Evolutionary conservation across 2,888 invertebrate genomes (phyloP).

Genomic region (Nemotelus pantherinus): DNA sequence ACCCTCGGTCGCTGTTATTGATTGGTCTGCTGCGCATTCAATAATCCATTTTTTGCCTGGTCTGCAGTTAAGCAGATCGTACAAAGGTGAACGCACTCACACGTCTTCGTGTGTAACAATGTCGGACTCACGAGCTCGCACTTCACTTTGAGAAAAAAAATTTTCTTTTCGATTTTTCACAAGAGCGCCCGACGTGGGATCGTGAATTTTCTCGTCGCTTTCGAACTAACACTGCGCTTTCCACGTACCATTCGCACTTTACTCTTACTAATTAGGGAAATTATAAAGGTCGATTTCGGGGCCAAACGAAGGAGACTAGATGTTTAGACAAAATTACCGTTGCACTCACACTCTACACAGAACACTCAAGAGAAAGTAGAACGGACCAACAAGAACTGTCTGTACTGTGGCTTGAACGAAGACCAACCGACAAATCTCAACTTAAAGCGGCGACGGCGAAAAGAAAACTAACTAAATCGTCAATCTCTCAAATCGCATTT

Average conservation of each 20-base stretch:
- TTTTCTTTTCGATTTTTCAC: slow-evolving; percentile 36
- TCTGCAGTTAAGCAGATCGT: slow-evolving; percentile 16
- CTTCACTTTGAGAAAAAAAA: not conserved
- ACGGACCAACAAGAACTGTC: slow-evolving; percentile 27
- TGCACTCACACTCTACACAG: slow-evolving; percentile 9
- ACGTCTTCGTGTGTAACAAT: slow-evolving; percentile 23
- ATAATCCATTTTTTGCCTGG: slow-evolving; percentile 34
- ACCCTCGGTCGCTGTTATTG: slow-evolving; percentile 2
- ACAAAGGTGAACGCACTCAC: slow-evolving; percentile 42
- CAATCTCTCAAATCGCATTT: not conserved
- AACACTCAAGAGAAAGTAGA: slow-evolving; percentile 39
- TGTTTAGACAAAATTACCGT: slow-evolving; percentile 22
- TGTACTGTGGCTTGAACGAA: not conserved
- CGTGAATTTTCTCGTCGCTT: not conserved
- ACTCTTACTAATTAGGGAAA: slow-evolving; percentile 29
- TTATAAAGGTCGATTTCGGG: slow-evolving; percentile 4
- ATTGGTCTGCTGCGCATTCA: not conserved
- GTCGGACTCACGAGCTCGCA: slow-evolving; percentile 11
- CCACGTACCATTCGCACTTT: slow-evolving; percentile 36
- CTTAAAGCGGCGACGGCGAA: slow-evolving; percentile 31
- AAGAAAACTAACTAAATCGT: slow-evolving; percentile 28
- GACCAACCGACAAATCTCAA: not conserved
- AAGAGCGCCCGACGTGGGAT: not conserved
- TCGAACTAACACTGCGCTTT: slow-evolving; percentile 8
- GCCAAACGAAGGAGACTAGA: not conserved